Evolutionary conservation across 2,888 invertebrate genomes (phyloP), one percentile per base, ranked within the genome.

Genomic region (Ichneumoninae sp.): DNA sequence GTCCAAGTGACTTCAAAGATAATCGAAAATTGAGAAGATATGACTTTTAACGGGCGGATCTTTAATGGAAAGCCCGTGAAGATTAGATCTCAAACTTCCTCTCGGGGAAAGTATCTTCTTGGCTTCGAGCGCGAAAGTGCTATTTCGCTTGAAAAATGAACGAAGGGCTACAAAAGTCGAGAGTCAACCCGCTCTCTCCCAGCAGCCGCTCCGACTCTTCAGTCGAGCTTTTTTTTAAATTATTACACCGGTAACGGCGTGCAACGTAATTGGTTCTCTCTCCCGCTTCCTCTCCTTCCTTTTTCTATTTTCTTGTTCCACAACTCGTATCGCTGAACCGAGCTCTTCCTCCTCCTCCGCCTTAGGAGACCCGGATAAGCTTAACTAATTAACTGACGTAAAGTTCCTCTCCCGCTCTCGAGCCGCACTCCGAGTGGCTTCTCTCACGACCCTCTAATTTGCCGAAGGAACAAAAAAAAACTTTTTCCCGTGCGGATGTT

Each of bases 321-420:
- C 26, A 69, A 52, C 69, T 33, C 36, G 50, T 50, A 60, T 52
- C 44, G 10, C 40, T 36, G 16, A 33, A 19, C 10, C 52, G 52
- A 19, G 63, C 63, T 33, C 63, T 77, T 26, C 52, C 54, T 44
- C 70, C 77, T 65, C 78, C 57, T 70, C 63, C 81, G 57, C 47
- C 69, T 63, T 40, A 63, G 71, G 19, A 73, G 44, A 73, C 68
- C 63, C 10, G 76, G 81, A 74, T 81, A 84, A 81, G 78, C 44
- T 81, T 70, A 65, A 81, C 81, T 81, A 78, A 84, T 84, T 81
- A 81, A 74, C 84, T 73, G 26, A 65, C 69, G 74, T 81, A 44
- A 44, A 71, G 66, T 54, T 60, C 22, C 19, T 75, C 57, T 81
- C 2, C 33, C 22, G 13, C 33, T 81, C 52, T 33, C 54, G 26